A percentile compares a stretch with the other conserved stretches of the same genome.
Evolutionary conservation across 2,113 vertebrate genomes (phyloP).

Genomic region (Centropristis striata): DNA sequence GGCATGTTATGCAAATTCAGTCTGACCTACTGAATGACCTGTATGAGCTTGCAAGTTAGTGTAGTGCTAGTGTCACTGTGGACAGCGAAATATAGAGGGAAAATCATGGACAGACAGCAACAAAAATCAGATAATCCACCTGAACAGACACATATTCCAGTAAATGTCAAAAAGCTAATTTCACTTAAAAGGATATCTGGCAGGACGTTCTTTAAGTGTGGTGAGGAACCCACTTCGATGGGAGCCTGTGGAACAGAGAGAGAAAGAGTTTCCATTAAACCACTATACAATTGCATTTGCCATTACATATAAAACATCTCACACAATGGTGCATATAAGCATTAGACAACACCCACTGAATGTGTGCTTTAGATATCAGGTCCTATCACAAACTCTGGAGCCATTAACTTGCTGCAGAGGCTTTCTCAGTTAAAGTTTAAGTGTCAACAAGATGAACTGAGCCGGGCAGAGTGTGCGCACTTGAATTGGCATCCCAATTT

Average conservation of each 20-base stretch:
- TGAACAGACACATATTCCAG: background rate
- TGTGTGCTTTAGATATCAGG: constrained; percentile 13
- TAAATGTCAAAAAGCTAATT: background rate
- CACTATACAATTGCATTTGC: background rate
- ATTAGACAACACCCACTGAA: constrained; percentile 8
- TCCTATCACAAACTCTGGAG: background rate
- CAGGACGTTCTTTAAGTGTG: constrained; percentile 96
- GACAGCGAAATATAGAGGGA: background rate
- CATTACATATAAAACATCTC: background rate
- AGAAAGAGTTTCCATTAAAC: constrained; percentile 35
- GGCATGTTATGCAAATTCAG: background rate
- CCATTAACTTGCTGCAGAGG: constrained; percentile 23
- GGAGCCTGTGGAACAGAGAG: constrained; percentile 88
- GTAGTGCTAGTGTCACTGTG: background rate
- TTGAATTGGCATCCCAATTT: constrained; percentile 39
- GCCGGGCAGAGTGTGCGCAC: background rate
- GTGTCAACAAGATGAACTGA: constrained; percentile 32
- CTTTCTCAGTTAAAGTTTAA: constrained; percentile 16
- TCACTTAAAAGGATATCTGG: constrained; percentile 95
- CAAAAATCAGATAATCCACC: background rate
- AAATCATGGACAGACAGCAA: background rate
- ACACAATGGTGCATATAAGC: background rate
- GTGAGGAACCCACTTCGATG: constrained; percentile 91
- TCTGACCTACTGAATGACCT: constrained; percentile 16
- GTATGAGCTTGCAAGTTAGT: background rate